Evolutionary conservation across 2,888 invertebrate species (phyloP), one percentile per base, ranked within the genome.

Genomic region (Cerastis leucographa): DNA sequence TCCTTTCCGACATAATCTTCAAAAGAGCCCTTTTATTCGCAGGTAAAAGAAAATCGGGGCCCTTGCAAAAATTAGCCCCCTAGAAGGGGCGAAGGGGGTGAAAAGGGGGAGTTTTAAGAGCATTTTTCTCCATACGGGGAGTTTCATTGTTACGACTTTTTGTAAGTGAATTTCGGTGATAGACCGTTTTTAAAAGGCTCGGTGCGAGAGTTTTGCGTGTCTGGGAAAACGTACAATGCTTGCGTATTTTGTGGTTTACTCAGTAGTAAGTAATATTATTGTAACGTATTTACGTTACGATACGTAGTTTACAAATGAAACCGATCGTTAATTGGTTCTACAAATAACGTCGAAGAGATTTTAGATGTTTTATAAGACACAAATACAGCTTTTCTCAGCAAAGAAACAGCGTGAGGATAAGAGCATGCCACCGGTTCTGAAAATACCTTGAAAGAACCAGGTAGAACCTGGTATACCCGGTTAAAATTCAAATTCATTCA

Each of bases 11-110:
- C 83, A 80, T 90, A 89, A 91, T 92, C 94, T 93, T 95, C 92
- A 93, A 94, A 94, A 92, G 92, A 86, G 79, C 80, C 81, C 81
- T 68, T 80, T 81, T 74, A 80, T 79, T 77, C 77, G 88, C 92
- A 94, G 94, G 95, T 95, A 94, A 94, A 95, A 95, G 95, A 96
- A 94, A 94, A 93, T 92, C 89, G 87, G 90, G 90, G 89, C 93
- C 94, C 93, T 94, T 94, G 93, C 94, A 95, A 95, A 96, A 96
- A 95, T 95, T 93, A 91, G 91, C 93, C 90, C 81, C 89, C 85
- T 86, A 89, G 49, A 56, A 73, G 83, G 88, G 79, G 67, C 19
- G 64, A 49, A 80, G 89, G 89, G 87, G 80, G 78, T 71, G 81
- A 78, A 56, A 70, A 44, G 17, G 74, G 84, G 89, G 84, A 88